phyloP scores from a whole-genome alignment of 1,140 invertebrate genomes.

The Ganaspis sp. region DNA sequence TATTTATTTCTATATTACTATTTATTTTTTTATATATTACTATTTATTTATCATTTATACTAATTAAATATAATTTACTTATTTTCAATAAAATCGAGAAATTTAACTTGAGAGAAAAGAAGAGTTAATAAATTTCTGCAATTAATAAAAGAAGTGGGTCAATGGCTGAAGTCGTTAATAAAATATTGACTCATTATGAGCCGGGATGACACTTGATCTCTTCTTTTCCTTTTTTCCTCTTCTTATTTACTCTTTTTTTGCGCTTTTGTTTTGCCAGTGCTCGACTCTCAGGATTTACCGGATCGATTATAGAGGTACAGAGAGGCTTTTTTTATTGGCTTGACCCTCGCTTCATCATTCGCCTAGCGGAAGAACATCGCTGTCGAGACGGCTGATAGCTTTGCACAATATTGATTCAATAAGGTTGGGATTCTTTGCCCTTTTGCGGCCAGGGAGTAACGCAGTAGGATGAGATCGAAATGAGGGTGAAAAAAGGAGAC shows the following conservation, averaged over 20 bases:
- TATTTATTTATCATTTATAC: too few species aligned
- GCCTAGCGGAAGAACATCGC: slow-evolving; percentile 54
- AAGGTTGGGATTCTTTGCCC: slow-evolving; percentile 65
- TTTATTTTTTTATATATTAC: too few species aligned
- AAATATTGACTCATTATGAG: slow-evolving; percentile 10
- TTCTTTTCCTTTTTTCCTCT: neutral
- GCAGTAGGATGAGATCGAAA: slow-evolving; percentile 38
- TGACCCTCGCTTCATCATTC: slow-evolving; percentile 40
- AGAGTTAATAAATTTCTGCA: neutral
- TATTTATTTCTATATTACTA: too few species aligned
- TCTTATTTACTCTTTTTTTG: neutral
- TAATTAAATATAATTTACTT: too few species aligned
- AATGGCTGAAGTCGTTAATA: neutral
- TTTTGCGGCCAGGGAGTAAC: slow-evolving; percentile 48
- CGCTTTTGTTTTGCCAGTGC: neutral
- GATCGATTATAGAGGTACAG: slow-evolving; percentile 7
- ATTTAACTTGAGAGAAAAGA: too few species aligned
- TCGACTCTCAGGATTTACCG: slow-evolving; percentile 13
- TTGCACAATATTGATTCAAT: slow-evolving; percentile 74
- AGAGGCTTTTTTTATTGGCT: slow-evolving; percentile 24
- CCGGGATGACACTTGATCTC: neutral
- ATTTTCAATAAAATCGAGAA: too few species aligned
- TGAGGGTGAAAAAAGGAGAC: slow-evolving; percentile 12
- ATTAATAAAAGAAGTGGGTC: slow-evolving; percentile 4
- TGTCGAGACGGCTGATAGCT: slow-evolving; percentile 58